Evolutionary conservation across 2,113 vertebrate genomes (phyloP).

Genomic region (Nibea albiflora): DNA sequence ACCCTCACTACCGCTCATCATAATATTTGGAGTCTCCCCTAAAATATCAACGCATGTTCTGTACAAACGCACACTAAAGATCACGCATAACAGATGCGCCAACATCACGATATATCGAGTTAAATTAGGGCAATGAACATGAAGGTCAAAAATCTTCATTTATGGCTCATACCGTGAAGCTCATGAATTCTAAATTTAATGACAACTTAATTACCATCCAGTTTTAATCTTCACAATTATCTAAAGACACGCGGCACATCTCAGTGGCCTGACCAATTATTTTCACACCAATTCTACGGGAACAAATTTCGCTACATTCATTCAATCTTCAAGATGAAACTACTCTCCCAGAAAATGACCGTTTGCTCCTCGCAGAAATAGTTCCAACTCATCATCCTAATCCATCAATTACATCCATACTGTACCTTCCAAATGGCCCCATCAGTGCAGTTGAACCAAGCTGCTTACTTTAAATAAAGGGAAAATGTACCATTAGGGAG

Average conservation of each 20-base stretch:
- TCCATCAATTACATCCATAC: constrained; percentile 4
- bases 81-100: neutral
- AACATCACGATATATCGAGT: neutral
- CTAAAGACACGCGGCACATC: constrained; percentile 15
- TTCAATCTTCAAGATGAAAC: constrained; percentile 35
- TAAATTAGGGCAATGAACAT: neutral
- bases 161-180: neutral
- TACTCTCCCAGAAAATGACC: constrained; percentile 47
- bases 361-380: constrained; percentile 34
- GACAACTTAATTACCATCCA: constrained; percentile 31
- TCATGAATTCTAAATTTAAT: neutral
- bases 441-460: neutral
- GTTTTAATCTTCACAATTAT: constrained; percentile 42
- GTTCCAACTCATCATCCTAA: constrained; percentile 18
- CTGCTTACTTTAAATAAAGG: neutral
- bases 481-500: neutral
- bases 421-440: neutral
- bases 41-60: constrained; percentile 22
- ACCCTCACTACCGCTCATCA: constrained; percentile 4
- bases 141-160: constrained; percentile 27
- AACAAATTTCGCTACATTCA: constrained; percentile 30
- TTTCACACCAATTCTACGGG: constrained; percentile 7
- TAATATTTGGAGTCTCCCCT: constrained; percentile 42
- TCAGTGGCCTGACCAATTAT: constrained; percentile 23
- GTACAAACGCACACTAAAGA: neutral